Base-by-base conservation (phyloP, 2,113 vertebrate species). In the Syngnathoides biaculeatus region DNA sequence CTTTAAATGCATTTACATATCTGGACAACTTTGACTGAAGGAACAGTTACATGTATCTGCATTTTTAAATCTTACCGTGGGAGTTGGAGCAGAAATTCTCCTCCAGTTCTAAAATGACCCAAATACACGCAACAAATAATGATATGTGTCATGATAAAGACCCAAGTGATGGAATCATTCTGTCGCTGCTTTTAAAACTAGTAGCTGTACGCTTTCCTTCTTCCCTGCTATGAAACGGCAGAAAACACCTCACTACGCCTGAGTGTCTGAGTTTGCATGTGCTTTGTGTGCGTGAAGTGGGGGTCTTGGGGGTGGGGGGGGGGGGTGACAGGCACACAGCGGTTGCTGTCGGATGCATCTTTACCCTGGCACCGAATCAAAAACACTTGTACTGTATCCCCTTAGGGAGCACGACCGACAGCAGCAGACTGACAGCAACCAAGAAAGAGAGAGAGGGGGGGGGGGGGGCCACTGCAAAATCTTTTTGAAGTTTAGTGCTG, bases 341-440 rank as follows among this genome's bases (percentile, higher is more conserved):
- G 60, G 60, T 40, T 62, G 60, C 60, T 62, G 60, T 43, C 13
- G 14, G 39, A 11, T 84, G 73, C 78, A 80, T 87, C 80, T 82
- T 83, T 82, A 72, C 65, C 71, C 78, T 83, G 87, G 86, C 84
- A 81, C 68, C 59, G 79, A 83, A 81, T 87, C 81, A 86, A 84
- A 83, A 87, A 82, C 75, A 80, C 81, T 87, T 86, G 81, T 86
- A 86, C 77, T 66, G 72, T 79, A 67, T 77, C 61, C 72, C 82
- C 79, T 80, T 45, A 17, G 77, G 83, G 84, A 75, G 67, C 14
- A 0, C 48, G 68, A 69, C 59, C 78, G 81, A 74, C 69, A 80
- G 72, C 11, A n/a, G 69, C 65, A 79, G 72, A 75, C 77, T 75
- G 81, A 71, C 75, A 85, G 77, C 24, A 64, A 50, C 58, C 67